A percentile compares a stretch with the other conserved stretches of the same genome.
Conservation (phyloP, 1,140 invertebrate genomes). For the Dreissena polymorpha region DNA sequence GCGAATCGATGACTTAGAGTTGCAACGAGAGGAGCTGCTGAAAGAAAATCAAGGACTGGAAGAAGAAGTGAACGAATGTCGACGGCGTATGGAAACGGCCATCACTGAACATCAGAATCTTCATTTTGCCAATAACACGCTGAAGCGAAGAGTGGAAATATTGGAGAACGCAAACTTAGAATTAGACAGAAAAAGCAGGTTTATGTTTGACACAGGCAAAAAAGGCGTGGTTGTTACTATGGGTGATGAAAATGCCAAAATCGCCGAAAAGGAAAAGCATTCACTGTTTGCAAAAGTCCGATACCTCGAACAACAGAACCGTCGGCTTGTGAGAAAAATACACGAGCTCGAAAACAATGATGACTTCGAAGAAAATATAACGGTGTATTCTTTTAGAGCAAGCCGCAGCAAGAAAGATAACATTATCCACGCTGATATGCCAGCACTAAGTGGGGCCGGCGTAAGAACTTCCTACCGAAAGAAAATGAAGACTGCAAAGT, state of each 20-base stretch:
- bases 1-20: constrained; percentile 22
- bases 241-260: constrained; percentile 35
- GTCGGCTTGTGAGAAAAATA: neutral
- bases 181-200: constrained; percentile 36
- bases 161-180: constrained; percentile 45
- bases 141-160: constrained; percentile 41
- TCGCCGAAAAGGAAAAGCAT: constrained; percentile 33
- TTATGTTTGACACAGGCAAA: constrained; percentile 15
- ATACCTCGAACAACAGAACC: constrained; percentile 28
- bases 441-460: neutral
- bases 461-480: neutral
- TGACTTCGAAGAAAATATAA: neutral
- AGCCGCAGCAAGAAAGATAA: neutral
- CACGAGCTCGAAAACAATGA: constrained; percentile 34
- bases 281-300: constrained; percentile 24
- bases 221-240: constrained; percentile 38
- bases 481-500: neutral
- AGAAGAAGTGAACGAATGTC: constrained; percentile 20
- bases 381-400: neutral
- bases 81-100: constrained; percentile 26
- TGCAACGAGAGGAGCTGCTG: constrained; percentile 30
- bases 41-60: constrained; percentile 33
- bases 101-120: constrained; percentile 10
- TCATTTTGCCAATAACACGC: constrained; percentile 1
- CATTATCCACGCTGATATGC: constrained; percentile 37